phyloP scores from a whole-genome alignment of 2,888 invertebrate species.

The Acrobasis repandana region DNA sequence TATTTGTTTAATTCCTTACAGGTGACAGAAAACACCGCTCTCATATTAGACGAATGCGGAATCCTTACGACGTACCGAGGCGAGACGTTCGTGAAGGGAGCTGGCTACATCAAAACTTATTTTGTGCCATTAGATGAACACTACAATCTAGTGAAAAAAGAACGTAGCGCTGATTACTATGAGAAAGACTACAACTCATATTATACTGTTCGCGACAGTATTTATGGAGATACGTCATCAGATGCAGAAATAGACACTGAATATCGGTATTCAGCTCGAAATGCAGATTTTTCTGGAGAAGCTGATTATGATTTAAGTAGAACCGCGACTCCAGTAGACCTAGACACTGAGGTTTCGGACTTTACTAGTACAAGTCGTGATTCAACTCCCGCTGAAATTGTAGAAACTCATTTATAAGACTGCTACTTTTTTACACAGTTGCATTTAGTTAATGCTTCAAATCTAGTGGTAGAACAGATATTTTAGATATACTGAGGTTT shows the following conservation, averaged over 20 bases:
- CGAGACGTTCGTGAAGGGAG: slow-evolving; percentile 88
- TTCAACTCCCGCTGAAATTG: slow-evolving; percentile 49
- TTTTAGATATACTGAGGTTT: too few relatives aligned
- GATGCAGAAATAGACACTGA: slow-evolving; percentile 36
- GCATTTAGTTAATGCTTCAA: not conserved
- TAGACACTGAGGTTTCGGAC: slow-evolving; percentile 1
- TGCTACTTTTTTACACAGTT: not conserved
- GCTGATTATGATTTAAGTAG: slow-evolving; percentile 31
- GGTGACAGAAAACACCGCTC: slow-evolving; percentile 88
- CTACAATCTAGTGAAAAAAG: slow-evolving; percentile 75
- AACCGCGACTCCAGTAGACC: slow-evolving; percentile 34
- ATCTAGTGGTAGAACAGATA: too few relatives aligned
- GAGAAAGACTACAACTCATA: slow-evolving; percentile 50
- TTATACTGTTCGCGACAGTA: slow-evolving; percentile 47
- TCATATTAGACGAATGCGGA: slow-evolving; percentile 85
- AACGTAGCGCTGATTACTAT: slow-evolving; percentile 56
- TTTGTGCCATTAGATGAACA: slow-evolving; percentile 86
- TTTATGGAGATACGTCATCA: slow-evolving; percentile 41
- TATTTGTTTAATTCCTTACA: slow-evolving; percentile 38
- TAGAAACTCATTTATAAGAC: slow-evolving; percentile 60
- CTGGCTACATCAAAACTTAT: slow-evolving; percentile 87
- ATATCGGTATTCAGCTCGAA: slow-evolving; percentile 43
- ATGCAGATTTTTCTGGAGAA: slow-evolving; percentile 35
- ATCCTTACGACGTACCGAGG: slow-evolving; percentile 87
- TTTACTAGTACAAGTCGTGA: slow-evolving; percentile 32